Conservation (phyloP, 2,797 vertebrate species). For the Lophius americanus region DNA sequence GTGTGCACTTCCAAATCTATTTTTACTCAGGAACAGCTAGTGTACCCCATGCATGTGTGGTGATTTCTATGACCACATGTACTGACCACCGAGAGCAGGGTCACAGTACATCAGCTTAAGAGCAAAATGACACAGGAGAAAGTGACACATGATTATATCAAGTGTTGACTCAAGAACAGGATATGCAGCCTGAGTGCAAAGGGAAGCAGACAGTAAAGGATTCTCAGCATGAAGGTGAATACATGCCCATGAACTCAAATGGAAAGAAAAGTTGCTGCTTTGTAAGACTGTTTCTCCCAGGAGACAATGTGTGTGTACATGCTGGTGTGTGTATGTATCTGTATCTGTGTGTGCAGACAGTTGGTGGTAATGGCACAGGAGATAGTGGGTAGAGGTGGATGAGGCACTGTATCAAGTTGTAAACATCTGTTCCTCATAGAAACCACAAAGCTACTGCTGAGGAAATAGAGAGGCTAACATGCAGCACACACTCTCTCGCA, state of each 20-base stretch:
- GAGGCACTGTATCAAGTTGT: conserved; percentile 84
- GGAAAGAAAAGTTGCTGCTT: conserved; percentile 28
- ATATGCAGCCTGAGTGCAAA: conserved; percentile 37
- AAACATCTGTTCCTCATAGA: conserved; percentile 87
- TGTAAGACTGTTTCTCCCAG: conserved; percentile 46
- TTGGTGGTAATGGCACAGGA: conserved; percentile 82
- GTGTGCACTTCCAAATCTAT: not conserved
- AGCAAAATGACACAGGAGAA: conserved; percentile 61
- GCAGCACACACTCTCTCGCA: conserved; percentile 41
- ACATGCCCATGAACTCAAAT: conserved; percentile 24
- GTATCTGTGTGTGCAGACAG: conserved; percentile 70
- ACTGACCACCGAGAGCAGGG: conserved; percentile 1
- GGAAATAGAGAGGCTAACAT: conserved; percentile 82
- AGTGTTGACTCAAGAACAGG: conserved; percentile 71
- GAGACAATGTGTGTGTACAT: conserved; percentile 41
- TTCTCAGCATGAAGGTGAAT: conserved; percentile 46
- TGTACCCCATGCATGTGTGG: not conserved
- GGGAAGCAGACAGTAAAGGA: conserved; percentile 51
- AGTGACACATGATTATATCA: conserved; percentile 67
- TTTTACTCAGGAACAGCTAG: not conserved
- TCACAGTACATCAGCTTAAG: conserved; percentile 51
- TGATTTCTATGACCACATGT: not conserved
- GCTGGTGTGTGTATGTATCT: conserved; percentile 27
- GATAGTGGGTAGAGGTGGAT: conserved; percentile 80
- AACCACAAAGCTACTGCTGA: conserved; percentile 83